A percentile compares a stretch with the other conserved stretches of the same genome.
Conservation (phyloP, 2,113 vertebrate genomes). For the Xenopus laevis region DNA sequence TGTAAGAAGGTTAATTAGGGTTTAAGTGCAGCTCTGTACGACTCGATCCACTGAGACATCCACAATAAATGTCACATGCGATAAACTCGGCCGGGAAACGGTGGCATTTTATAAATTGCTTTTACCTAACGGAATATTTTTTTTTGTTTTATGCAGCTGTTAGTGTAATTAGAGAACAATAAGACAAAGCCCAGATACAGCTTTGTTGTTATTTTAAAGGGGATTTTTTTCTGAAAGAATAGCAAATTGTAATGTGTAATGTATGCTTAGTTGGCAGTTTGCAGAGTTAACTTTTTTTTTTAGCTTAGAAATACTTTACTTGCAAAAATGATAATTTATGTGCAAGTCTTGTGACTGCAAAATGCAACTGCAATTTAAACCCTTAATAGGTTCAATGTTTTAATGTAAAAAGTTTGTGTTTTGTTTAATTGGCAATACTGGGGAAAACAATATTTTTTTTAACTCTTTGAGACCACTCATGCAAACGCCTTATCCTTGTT, state of each 20-base stretch:
- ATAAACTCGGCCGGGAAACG: conserved; percentile 14
- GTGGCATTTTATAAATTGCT: conserved; percentile 9
- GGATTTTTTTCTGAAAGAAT: background rate
- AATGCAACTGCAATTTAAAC: background rate
- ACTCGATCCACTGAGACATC: background rate
- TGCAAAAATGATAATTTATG: background rate
- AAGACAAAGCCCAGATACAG: background rate
- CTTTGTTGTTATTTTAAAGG: background rate
- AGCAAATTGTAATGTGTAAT: background rate
- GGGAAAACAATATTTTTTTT: too few relatives aligned
- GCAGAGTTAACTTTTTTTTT: too few relatives aligned
- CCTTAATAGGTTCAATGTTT: too few relatives aligned
- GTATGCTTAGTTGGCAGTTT: too few relatives aligned
- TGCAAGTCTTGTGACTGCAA: background rate
- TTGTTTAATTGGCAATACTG: too few relatives aligned
- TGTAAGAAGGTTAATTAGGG: conserved; percentile 31
- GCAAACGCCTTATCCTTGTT: too few relatives aligned
- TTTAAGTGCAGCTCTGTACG: conserved; percentile 9
- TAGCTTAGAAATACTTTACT: background rate
- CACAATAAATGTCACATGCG: conserved; percentile 1
- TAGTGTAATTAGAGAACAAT: background rate
- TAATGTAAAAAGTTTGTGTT: too few relatives aligned
- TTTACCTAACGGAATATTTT: background rate
- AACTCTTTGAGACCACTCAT: too few relatives aligned
- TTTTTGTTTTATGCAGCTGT: background rate